Percentiles rank a stretch among this genome's conserved stretches.
phyloP scores from a whole-genome alignment of 2,113 vertebrate species.

The Xenopus tropicalis region UCB_Xtro_10.0 CM004447.2:50245501-50246000 shows the following conservation, averaged over 20 bases:
- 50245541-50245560: not conserved
- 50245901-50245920: constrained; percentile 1
- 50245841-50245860: not conserved
- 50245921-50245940: no score
- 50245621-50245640: constrained; percentile 64
- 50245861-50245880: not conserved
- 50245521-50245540: not conserved
- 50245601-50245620: constrained; percentile 58
- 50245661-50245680: constrained; percentile 65
- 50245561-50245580: not conserved
- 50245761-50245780: constrained; percentile 67
- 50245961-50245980: no score
- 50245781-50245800: constrained; percentile 69
- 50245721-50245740: constrained; percentile 59
- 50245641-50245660: constrained; percentile 68
- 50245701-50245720: constrained; percentile 63
- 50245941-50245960: no score
- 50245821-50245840: not conserved
- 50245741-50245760: constrained; percentile 56
- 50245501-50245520: not conserved
- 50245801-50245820: constrained; percentile 44
- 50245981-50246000: no score
- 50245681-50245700: constrained; percentile 63
- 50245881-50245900: not conserved
- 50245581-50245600: constrained; percentile 70